Percentiles rank a stretch among this genome's conserved stretches.
Evolutionary conservation across 1,140 invertebrate species (phyloP).

Genomic region (Ips nitidus): DNA sequence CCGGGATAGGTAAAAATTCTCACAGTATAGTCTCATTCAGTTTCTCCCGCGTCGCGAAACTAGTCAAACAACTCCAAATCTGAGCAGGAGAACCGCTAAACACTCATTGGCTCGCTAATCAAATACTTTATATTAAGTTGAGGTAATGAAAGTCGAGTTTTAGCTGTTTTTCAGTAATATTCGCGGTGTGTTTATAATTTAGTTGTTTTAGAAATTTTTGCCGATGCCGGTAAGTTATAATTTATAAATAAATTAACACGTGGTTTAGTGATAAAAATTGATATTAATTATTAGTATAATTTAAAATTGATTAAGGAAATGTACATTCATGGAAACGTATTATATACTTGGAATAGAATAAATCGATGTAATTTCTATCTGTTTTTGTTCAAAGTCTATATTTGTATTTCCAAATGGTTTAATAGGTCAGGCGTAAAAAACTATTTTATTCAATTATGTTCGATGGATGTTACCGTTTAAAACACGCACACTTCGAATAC

Average conservation of each 20-base stretch:
- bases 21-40: neutral
- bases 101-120: neutral
- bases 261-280: too few species aligned
- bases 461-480: neutral
- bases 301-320: too few species aligned
- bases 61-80: neutral
- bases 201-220: too few species aligned
- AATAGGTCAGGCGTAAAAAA: constrained; percentile 2
- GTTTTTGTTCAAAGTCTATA: neutral
- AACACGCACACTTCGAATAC: too few species aligned
- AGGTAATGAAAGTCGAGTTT: neutral
- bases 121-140: neutral
- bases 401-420: constrained; percentile 2
- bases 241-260: too few species aligned
- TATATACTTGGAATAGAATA: neutral
- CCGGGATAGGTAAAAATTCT: neutral
- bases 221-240: too few species aligned
- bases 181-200: too few species aligned
- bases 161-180: too few species aligned
- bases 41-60: neutral
- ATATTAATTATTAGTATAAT: too few species aligned
- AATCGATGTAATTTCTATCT: neutral
- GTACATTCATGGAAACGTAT: neutral
- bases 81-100: neutral
- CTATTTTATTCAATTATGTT: constrained; percentile 3